Conservation (phyloP, 2,888 invertebrate genomes). For the Zelleria hepariella region DNA sequence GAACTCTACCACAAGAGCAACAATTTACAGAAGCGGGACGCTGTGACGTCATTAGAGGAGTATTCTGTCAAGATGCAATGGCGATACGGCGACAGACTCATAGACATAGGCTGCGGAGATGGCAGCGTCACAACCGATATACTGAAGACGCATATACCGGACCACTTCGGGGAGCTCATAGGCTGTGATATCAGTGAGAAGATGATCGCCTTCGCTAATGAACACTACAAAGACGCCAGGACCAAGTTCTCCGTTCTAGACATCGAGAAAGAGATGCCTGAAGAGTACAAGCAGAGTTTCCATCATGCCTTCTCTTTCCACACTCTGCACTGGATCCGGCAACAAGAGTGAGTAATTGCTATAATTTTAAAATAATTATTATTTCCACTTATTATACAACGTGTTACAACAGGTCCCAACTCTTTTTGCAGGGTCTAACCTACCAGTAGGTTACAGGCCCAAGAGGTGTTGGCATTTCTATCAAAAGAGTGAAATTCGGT, state of each 20-base stretch:
- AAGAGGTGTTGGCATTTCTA: no score
- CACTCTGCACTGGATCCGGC: conserved; percentile 83
- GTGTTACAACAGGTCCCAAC: no score
- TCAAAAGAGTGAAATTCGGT: no score
- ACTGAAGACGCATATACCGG: conserved; percentile 74
- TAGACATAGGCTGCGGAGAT: conserved; percentile 84
- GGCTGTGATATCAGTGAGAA: conserved; percentile 80
- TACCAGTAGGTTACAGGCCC: no score
- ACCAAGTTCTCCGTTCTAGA: conserved; percentile 70
- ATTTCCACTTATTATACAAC: no score
- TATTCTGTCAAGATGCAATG: conserved; percentile 72
- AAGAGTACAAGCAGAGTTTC: conserved; percentile 63
- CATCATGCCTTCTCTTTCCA: conserved; percentile 84
- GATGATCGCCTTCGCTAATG: conserved; percentile 77
- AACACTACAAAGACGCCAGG: conserved; percentile 55
- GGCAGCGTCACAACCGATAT: conserved; percentile 78
- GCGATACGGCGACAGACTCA: conserved; percentile 57
- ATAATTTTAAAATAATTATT: no score
- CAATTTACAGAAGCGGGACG: conserved; percentile 75
- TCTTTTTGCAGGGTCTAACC: no score
- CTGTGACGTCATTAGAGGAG: conserved; percentile 71
- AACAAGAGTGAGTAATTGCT: conserved; percentile 78
- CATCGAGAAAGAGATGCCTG: conserved; percentile 66
- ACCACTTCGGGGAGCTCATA: conserved; percentile 59
- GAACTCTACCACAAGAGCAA: conserved; percentile 78